These are phyloP conservation scores for Drosophila prolongata DNA, from an alignment of 2,888 invertebrate species.

Conservation along the genomic window DNA sequence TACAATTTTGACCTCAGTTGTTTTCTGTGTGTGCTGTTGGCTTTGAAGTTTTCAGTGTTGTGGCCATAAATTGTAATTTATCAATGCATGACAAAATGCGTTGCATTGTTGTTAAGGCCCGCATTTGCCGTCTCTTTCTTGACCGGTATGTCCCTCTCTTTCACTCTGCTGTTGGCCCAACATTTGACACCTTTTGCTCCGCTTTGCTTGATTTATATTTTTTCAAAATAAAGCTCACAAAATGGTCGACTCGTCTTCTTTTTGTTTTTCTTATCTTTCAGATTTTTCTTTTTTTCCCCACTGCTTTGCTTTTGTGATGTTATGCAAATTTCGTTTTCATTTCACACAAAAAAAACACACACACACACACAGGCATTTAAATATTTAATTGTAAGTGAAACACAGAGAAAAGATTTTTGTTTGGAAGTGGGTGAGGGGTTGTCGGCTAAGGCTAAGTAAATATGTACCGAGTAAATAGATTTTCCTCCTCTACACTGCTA, in stretches of 20 bases:
- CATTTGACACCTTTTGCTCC: slow-evolving; percentile 47
- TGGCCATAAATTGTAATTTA: slow-evolving; percentile 62
- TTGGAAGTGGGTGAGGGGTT: neutral
- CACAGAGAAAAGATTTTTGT: slow-evolving; percentile 47
- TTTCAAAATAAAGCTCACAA: slow-evolving; percentile 33
- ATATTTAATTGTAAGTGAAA: slow-evolving; percentile 73
- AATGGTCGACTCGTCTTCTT: slow-evolving; percentile 42
- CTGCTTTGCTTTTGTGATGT: slow-evolving; percentile 41
- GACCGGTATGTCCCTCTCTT: slow-evolving; percentile 5
- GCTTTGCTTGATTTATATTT: slow-evolving; percentile 54
- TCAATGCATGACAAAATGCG: slow-evolving; percentile 73
- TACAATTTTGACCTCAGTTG: slow-evolving; percentile 10
- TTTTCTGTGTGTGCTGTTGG: slow-evolving; percentile 1
- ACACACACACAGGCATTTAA: slow-evolving; percentile 60
- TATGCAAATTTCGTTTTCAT: slow-evolving; percentile 67
- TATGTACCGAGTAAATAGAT: slow-evolving; percentile 27
- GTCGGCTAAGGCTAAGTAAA: slow-evolving; percentile 28
- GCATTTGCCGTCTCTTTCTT: slow-evolving; percentile 20
- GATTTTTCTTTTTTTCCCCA: slow-evolving; percentile 11
- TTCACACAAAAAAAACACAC: slow-evolving; percentile 39
- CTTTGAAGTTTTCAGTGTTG: slow-evolving; percentile 25
- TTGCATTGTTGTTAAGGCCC: slow-evolving; percentile 25
- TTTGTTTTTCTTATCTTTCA: slow-evolving; percentile 14
- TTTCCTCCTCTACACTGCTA: slow-evolving; percentile 58
- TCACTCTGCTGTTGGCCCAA: slow-evolving; percentile 1